Conservation (phyloP, 2,797 vertebrate genomes). For the Parauchenoglanis ngamensis region DNA sequence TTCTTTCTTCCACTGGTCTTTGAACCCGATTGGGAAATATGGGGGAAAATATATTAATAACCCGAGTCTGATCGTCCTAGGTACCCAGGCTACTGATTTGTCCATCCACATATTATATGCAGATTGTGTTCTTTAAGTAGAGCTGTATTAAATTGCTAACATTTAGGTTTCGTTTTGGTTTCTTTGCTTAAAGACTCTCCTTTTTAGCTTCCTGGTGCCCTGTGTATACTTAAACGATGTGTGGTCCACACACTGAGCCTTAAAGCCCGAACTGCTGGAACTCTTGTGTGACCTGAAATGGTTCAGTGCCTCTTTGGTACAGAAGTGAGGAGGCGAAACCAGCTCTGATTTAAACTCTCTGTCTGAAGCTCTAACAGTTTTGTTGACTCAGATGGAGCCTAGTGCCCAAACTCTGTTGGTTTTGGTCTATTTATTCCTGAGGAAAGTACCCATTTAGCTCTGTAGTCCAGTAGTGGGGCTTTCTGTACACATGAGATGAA, state of each 20-base stretch:
- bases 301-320: conserved; percentile 47
- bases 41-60: neutral
- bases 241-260: conserved; percentile 28
- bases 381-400: conserved; percentile 54
- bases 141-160: neutral
- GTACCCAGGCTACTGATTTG: neutral
- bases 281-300: conserved; percentile 47
- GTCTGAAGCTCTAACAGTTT: conserved; percentile 48
- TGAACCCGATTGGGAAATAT: neutral
- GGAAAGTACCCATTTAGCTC: conserved; percentile 43
- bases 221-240: neutral
- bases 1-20: neutral
- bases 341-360: conserved; percentile 20
- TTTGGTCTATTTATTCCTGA: conserved; percentile 51
- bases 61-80: neutral
- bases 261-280: conserved; percentile 41
- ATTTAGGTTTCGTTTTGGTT: no score
- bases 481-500: conserved; percentile 41
- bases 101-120: neutral
- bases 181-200: neutral
- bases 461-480: conserved; percentile 28
- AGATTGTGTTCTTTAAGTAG: neutral
- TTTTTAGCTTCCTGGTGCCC: neutral
- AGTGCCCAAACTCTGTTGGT: conserved; percentile 37
- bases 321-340: conserved; percentile 36